Evolutionary conservation across 2,113 vertebrate species (phyloP).

Genomic region (Caretta caretta): DNA sequence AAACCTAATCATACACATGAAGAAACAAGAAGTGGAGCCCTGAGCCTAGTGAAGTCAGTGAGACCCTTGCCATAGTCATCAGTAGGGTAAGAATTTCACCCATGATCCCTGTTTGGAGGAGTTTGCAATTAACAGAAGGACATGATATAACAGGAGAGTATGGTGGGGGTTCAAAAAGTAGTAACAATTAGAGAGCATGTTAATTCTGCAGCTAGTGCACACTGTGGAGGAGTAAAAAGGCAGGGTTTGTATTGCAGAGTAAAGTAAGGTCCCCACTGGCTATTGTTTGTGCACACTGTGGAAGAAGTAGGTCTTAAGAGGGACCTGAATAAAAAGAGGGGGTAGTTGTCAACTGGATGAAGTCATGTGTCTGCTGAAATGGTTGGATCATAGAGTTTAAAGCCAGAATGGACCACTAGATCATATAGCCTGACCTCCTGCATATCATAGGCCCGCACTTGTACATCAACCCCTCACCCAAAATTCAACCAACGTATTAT

Average conservation of each 20-base stretch:
- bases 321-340: background rate
- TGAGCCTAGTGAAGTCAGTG: background rate
- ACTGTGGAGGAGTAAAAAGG: too few relatives aligned
- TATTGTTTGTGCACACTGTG: background rate
- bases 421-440: too few relatives aligned
- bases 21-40: background rate
- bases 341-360: background rate
- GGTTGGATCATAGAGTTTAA: too few relatives aligned
- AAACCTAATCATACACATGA: background rate
- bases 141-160: background rate
- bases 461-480: too few relatives aligned
- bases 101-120: accelerated
- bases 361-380: background rate
- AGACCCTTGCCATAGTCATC: accelerated
- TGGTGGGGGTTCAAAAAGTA: background rate
- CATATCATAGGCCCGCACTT: too few relatives aligned
- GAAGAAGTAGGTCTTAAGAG: background rate
- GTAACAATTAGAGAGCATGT: background rate
- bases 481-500: too few relatives aligned
- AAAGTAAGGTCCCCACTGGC: background rate
- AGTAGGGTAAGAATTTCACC: background rate
- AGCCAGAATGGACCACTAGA: too few relatives aligned
- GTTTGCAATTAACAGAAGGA: background rate
- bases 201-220: too few relatives aligned
- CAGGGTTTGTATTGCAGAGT: too few relatives aligned